Evolutionary conservation across 1,140 invertebrate genomes (phyloP), one percentile per base, ranked within the genome.

Genomic region (Rhyzopertha dominica): DNA sequence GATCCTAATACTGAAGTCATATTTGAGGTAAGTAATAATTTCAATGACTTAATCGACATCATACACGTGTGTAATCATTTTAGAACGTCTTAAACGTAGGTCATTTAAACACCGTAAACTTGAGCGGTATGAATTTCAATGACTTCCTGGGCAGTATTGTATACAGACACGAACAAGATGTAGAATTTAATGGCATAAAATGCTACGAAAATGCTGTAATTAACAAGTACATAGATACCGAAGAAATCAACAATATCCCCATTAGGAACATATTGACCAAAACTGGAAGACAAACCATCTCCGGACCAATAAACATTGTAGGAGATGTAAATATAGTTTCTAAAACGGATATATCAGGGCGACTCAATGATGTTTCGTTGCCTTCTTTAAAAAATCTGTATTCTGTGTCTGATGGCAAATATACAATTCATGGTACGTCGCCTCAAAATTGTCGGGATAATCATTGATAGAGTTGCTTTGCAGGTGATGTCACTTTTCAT

Each of bases 211-310:
- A 59, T 5, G 59, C 58, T 34, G 48, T 66, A 4, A 35, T 66
- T 2, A 22, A 44, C 5, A 56, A 59, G 36, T 40, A 59, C n/a
- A 51, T 67, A 16, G 56, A 65, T 55, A 59, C 56, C 2, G 22
- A 59, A 16, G 40, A 40, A 19, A 14, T 67, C 1, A 67, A 67
- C 29, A 37, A 43, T 9, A 50, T 66, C 4, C 12, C n/a, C n/a
- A 18, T 65, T 8, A 41, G 55, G 22, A 38, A 62, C 29, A 59
- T 67, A 36, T 39, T 67, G 23, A 53, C 49, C 2, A 63, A 58
- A 24, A 32, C 51, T 30, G 57, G 43, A 19, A 17, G 39, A n/a
- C 65, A 67, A 47, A 29, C 24, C 10, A 49, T 67, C 8, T 9
- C 14, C 4, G 51, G 59, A 2, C 48, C 59, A 5, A 8, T 66